Evolutionary conservation across 2,113 vertebrate genomes (phyloP).

Genomic region (Rostratula benghalensis): DNA sequence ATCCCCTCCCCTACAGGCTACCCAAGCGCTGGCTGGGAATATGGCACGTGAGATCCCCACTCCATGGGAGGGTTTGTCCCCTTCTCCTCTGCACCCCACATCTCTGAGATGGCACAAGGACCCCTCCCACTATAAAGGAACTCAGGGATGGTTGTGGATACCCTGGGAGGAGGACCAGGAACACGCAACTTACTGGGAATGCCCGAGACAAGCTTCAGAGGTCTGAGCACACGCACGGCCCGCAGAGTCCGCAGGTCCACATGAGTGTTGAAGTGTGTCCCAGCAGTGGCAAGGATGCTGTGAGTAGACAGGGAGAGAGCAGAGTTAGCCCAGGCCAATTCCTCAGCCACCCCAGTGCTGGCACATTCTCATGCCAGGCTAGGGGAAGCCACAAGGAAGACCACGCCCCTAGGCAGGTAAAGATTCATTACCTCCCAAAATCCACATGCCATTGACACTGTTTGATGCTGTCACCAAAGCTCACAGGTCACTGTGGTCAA

Average conservation of each 20-base stretch:
- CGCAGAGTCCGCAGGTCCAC: constrained; percentile 95
- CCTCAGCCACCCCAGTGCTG: background rate
- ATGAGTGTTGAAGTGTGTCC: constrained; percentile 95
- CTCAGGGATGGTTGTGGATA: rapidly evolving
- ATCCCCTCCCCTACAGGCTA: background rate
- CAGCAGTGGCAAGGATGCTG: constrained; percentile 95
- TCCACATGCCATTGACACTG: rapidly evolving
- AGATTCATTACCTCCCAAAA: background rate
- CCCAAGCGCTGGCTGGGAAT: background rate
- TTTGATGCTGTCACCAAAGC: background rate
- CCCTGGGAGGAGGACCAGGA: background rate
- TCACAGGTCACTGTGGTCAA: rapidly evolving
- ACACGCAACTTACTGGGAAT: constrained; percentile 88
- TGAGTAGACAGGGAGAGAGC: constrained; percentile 43
- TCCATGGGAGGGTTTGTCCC: background rate
- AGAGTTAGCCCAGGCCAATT: background rate
- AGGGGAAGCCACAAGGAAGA: background rate
- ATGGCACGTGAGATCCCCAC: background rate
- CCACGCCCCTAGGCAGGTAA: rapidly evolving
- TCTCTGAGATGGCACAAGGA: background rate
- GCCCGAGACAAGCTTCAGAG: constrained; percentile 96
- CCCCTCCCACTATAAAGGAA: background rate
- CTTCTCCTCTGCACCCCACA: background rate
- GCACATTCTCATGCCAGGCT: rapidly evolving
- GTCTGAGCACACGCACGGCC: constrained; percentile 91